Evolutionary conservation across 2,113 vertebrate species (phyloP).

Genomic region (Ptilonorhynchus violaceus): DNA sequence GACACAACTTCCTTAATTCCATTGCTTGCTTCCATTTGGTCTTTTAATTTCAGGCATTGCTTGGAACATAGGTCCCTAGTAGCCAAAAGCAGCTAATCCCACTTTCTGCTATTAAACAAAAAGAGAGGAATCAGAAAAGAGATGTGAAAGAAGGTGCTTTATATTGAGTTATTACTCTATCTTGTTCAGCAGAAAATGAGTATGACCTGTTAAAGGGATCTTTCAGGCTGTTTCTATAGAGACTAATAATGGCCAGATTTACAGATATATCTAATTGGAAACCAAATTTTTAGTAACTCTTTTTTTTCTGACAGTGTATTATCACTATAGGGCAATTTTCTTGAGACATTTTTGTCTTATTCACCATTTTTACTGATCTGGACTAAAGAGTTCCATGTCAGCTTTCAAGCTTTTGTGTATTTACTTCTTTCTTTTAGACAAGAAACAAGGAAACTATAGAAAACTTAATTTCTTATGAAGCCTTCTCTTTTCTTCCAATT

Average conservation of each 20-base stretch:
- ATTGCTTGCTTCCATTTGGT: constrained; percentile 53
- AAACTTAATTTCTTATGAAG: constrained; percentile 9
- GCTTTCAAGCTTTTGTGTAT: neutral
- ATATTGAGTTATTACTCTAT: constrained; percentile 67
- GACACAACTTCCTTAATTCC: constrained; percentile 58
- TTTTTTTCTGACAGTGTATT: neutral
- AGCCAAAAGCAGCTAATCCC: constrained; percentile 65
- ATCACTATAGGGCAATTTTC: neutral
- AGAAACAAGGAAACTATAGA: neutral
- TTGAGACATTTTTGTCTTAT: constrained; percentile 19
- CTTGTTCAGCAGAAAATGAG: constrained; percentile 71
- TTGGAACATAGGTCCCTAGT: constrained; percentile 31
- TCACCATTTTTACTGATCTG: neutral
- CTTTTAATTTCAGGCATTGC: constrained; percentile 69
- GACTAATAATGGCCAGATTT: constrained; percentile 44
- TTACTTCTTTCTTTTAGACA: constrained; percentile 23
- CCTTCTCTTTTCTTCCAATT: neutral
- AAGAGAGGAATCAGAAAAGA: constrained; percentile 59
- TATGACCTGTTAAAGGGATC: constrained; percentile 62
- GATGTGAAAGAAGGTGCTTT: constrained; percentile 61
- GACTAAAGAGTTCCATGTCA: neutral
- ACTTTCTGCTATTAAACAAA: constrained; percentile 68
- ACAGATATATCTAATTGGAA: constrained; percentile 49
- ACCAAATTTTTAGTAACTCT: constrained; percentile 34
- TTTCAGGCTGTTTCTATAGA: constrained; percentile 65